Evolutionary conservation across 2,888 invertebrate species (phyloP).

Genomic region (Neoitamus cyanurus): DNA sequence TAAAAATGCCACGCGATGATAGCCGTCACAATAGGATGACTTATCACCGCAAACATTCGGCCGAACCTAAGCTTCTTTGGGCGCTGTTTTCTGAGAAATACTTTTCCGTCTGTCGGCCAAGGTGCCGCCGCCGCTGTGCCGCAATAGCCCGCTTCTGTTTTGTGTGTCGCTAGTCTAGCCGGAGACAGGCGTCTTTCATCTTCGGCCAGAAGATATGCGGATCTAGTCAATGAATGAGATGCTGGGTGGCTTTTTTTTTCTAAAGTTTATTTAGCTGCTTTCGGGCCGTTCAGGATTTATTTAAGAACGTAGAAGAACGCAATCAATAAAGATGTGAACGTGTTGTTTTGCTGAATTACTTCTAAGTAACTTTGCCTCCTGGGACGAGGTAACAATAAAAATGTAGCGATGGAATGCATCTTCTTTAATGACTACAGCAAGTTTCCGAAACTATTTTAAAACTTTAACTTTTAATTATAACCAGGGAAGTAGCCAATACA

Average conservation of each 20-base stretch:
- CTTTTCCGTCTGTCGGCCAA: background rate
- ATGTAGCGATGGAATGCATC: too few relatives aligned
- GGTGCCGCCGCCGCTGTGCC: background rate
- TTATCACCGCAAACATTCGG: constrained; percentile 24
- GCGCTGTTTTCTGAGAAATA: background rate
- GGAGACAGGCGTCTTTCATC: background rate
- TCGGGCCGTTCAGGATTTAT: background rate
- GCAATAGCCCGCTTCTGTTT: background rate
- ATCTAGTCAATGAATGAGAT: background rate
- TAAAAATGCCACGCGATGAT: constrained; percentile 44
- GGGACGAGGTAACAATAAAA: background rate
- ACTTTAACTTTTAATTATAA: too few relatives aligned
- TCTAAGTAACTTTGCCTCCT: background rate
- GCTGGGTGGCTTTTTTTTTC: background rate
- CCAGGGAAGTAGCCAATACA: too few relatives aligned
- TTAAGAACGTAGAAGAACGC: background rate
- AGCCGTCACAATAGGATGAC: constrained; percentile 35
- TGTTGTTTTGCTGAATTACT: background rate
- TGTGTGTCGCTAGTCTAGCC: background rate
- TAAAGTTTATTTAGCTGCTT: background rate
- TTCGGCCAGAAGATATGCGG: background rate
- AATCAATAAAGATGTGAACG: background rate
- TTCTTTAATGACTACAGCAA: too few relatives aligned
- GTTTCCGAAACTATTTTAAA: too few relatives aligned
- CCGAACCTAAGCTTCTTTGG: constrained; percentile 29